Conservation (phyloP, 2,113 vertebrate species). For the Otocyon megalotis region DNA sequence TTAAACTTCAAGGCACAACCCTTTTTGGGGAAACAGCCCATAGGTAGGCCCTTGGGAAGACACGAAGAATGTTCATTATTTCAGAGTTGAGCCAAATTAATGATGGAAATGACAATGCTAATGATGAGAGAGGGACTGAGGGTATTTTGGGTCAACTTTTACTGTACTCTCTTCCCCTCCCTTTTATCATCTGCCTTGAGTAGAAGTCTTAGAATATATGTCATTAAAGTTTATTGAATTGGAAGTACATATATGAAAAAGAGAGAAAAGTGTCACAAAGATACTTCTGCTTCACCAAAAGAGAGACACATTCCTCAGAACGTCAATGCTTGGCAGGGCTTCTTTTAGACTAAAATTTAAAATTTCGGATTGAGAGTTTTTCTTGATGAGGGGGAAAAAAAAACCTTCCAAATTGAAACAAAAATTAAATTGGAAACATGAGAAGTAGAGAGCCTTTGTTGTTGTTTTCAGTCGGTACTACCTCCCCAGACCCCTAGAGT, state of each 20-base stretch:
- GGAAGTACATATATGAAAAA: not conserved
- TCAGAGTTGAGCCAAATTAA: conserved; percentile 15
- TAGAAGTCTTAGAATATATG: conserved; percentile 21
- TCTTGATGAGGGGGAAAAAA: not conserved
- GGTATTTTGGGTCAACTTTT: not conserved
- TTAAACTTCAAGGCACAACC: not conserved
- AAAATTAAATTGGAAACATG: conserved; percentile 46
- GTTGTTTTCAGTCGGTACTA: conserved; percentile 25
- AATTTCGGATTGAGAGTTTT: conserved; percentile 54
- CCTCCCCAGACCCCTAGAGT: not conserved
- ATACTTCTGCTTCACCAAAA: not conserved
- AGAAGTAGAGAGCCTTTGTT: not conserved
- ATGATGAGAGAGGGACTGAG: not conserved
- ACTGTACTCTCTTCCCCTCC: conserved; percentile 6
- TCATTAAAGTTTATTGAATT: conserved; percentile 61
- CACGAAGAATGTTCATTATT: not conserved
- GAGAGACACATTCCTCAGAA: not conserved
- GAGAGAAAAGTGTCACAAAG: not conserved
- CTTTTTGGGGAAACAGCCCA: not conserved
- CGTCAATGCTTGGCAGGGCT: not conserved
- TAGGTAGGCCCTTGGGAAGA: not conserved
- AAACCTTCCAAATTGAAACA: not conserved
- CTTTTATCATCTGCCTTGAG: conserved; percentile 1
- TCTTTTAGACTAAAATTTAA: conserved; percentile 53
- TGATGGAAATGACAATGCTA: not conserved